A percentile compares a stretch with the other conserved stretches of the same genome.
phyloP scores from a whole-genome alignment of 2,888 invertebrate species.

The Phymatocera aterrima region DNA sequence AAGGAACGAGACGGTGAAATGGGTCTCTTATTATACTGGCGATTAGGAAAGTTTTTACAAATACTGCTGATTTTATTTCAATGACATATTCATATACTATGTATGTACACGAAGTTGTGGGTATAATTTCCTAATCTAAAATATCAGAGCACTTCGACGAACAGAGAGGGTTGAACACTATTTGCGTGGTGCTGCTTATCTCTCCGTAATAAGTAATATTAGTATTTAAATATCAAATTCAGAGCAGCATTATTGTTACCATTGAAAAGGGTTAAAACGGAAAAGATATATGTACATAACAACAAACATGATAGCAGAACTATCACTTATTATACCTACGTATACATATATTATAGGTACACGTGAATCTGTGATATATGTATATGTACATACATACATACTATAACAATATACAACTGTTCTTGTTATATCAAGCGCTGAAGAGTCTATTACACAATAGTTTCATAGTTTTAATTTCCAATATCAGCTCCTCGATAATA shows the following conservation, averaged over 20 bases:
- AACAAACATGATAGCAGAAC: constrained; percentile 28
- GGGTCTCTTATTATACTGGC: not conserved
- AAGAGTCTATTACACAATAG: constrained; percentile 16
- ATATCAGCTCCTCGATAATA: constrained; percentile 11
- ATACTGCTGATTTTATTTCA: constrained; percentile 11
- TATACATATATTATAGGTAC: not conserved
- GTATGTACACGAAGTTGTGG: not conserved
- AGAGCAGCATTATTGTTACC: not conserved
- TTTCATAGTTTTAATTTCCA: constrained; percentile 17
- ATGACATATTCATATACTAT: not conserved
- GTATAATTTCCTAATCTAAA: not conserved
- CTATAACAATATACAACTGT: not conserved
- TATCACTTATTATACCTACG: constrained; percentile 11
- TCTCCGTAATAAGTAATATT: too few relatives aligned
- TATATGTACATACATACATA: not conserved
- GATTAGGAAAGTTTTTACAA: not conserved
- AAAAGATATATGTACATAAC: not conserved
- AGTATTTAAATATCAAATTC: not conserved
- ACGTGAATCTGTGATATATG: not conserved
- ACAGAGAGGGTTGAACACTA: not conserved
- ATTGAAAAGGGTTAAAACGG: not conserved
- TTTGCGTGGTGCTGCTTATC: too few relatives aligned
- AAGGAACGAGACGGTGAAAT: not conserved
- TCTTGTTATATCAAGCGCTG: not conserved
- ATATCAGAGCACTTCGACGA: not conserved